Conservation (phyloP, 2,888 invertebrate genomes). For the Rhaphigaster nebulosa region DNA sequence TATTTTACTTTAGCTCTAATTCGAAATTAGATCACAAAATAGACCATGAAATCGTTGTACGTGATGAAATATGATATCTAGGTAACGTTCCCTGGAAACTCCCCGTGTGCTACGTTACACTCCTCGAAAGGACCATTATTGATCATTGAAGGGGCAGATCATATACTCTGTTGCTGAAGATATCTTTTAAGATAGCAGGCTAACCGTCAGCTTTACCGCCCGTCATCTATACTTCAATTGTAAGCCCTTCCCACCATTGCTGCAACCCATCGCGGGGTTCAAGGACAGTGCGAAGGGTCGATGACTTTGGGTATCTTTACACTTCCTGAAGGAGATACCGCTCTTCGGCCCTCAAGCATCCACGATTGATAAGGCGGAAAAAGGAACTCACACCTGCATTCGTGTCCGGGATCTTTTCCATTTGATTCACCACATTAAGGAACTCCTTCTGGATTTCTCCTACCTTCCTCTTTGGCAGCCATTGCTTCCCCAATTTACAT, state of each 20-base stretch:
- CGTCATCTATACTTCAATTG: not conserved
- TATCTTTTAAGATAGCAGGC: not conserved
- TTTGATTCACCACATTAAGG: not conserved
- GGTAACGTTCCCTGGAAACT: too few relatives aligned
- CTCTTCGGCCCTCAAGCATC: not conserved
- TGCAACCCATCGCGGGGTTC: not conserved
- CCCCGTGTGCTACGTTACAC: not conserved
- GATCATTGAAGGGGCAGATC: not conserved
- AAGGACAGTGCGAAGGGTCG: not conserved
- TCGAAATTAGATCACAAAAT: too few relatives aligned
- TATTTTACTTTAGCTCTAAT: too few relatives aligned
- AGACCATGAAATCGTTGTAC: too few relatives aligned
- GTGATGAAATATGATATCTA: too few relatives aligned
- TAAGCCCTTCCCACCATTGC: constrained; percentile 6
- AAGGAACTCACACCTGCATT: not conserved
- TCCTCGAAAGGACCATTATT: not conserved
- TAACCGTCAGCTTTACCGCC: not conserved
- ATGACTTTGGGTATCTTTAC: not conserved
- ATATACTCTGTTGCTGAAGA: not conserved
- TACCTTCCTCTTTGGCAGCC: not conserved
- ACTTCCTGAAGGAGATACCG: constrained; percentile 4
- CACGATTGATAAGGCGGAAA: not conserved
- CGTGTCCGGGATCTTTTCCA: not conserved
- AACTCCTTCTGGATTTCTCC: not conserved
- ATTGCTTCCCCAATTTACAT: not conserved